Evolutionary conservation across 2,113 vertebrate genomes (phyloP).

Genomic region (Oxyruncus cristatus): DNA sequence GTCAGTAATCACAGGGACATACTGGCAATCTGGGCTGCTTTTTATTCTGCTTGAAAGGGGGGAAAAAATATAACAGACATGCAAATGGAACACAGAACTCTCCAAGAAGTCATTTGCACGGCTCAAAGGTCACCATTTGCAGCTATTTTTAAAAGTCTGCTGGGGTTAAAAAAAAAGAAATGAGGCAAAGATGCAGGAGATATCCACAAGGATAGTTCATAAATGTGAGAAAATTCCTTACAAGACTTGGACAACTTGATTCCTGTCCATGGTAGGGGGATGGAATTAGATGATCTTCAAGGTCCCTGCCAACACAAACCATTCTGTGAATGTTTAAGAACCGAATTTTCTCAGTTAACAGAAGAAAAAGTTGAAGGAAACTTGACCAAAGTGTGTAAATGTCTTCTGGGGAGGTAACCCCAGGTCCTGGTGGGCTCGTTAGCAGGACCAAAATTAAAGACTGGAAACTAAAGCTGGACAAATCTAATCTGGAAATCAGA

Average conservation of each 20-base stretch:
- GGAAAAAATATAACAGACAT: accelerated
- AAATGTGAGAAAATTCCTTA: background rate
- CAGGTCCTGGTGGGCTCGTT: background rate
- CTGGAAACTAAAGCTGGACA: background rate
- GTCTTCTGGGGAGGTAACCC: background rate
- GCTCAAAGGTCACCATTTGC: background rate
- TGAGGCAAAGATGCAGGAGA: too few species aligned
- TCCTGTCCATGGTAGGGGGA: background rate
- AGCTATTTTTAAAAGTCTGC: background rate
- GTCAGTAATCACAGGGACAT: background rate
- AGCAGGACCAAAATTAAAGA: background rate
- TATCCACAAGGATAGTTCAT: background rate
- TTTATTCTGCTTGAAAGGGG: background rate
- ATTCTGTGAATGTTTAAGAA: background rate
- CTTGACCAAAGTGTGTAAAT: background rate
- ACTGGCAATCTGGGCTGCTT: background rate
- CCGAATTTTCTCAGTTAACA: background rate
- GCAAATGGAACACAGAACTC: background rate
- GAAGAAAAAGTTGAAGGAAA: background rate
- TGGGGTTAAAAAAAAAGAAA: too few species aligned
- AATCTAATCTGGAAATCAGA: background rate
- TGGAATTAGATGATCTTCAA: background rate
- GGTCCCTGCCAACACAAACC: background rate
- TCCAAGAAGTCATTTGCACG: background rate
- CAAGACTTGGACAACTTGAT: background rate